A percentile compares a stretch with the other conserved stretches of the same genome.
Conservation (phyloP, 2,888 invertebrate genomes). For the Platerodrilus igneus region DNA sequence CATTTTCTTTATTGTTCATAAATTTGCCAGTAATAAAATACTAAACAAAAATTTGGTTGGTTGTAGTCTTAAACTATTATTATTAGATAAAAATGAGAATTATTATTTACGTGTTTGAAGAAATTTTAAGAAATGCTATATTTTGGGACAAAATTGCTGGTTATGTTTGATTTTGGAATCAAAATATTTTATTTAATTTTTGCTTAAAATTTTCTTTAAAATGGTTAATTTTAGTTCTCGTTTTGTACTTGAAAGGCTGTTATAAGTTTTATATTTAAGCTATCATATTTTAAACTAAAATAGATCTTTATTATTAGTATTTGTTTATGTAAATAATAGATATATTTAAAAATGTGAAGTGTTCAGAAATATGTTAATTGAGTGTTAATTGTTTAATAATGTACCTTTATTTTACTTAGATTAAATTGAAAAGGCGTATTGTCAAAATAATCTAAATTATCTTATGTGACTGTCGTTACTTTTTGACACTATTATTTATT, state of each 20-base stretch:
- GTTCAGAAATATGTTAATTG: slow-evolving; percentile 3
- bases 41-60: too few relatives aligned
- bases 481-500: slow-evolving; percentile 9
- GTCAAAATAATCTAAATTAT: slow-evolving; percentile 5
- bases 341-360: slow-evolving; percentile 19
- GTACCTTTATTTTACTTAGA: slow-evolving; percentile 16
- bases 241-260: slow-evolving; percentile 21
- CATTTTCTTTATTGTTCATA: slow-evolving; percentile 11
- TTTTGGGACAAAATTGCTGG: slow-evolving; percentile 8
- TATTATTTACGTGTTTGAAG: slow-evolving; percentile 7
- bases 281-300: slow-evolving; percentile 17
- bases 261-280: slow-evolving; percentile 20
- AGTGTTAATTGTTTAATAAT: slow-evolving; percentile 10
- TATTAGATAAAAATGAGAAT: slow-evolving; percentile 8
- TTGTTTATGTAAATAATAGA: slow-evolving; percentile 21
- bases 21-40: slow-evolving; percentile 22
- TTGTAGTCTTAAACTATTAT: too few relatives aligned
- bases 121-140: slow-evolving; percentile 6
- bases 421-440: not conserved
- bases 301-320: slow-evolving; percentile 23
- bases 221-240: slow-evolving; percentile 8
- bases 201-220: slow-evolving; percentile 8
- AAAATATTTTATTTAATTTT: slow-evolving; percentile 12
- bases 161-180: slow-evolving; percentile 12
- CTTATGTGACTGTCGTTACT: not conserved